Base-by-base conservation (phyloP, 2,113 vertebrate species). In the Geothlypis trichas region DNA sequence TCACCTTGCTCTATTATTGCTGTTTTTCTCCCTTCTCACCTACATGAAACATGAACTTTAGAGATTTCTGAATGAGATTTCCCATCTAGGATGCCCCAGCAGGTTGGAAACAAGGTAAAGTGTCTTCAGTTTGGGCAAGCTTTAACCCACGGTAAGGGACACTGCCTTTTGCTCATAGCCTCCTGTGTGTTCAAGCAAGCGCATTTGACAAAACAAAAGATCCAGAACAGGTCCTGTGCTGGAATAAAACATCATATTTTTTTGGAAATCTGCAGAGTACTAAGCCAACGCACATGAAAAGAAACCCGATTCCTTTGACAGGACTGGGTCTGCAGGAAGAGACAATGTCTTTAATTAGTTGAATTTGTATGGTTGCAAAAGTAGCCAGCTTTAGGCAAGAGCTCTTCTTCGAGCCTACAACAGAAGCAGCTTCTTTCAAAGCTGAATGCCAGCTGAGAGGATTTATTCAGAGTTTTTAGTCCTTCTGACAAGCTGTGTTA, bases 271-370 rank as follows among this genome's bases (percentile, higher is more conserved):
- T 79, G 39, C 26, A n/a, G n/a, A 37, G 20, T 54, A 47, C 13
- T 0, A 0, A 51, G 37, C 3, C 1, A 21, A 66, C 21, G 23
- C 17, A 69, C 23, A 77, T 57, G 11, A 16, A 62, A 67, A 55
- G 49, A 35, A 81, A 59, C 4, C 11, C 0, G 1, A 57, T 37
- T 26, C 21, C 37, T 89, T 72, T 63, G n/a, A 49, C 31, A 72
- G 67, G 47, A 41, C 27, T 39, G 28, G 13, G 21, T 73, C 61
- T 84, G 63, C 15, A 62, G 61, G 37, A 79, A 82, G 41, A 79
- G 21, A 11, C 19, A 66, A 0, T 31, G n/a, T 30, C 51, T 66
- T 74, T 41, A 68, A 33, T 49, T 37, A 75, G 6, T 17, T 54
- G 13, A 31, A 2, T 11, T n/a, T 17, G 7, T 51, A 82, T 2